These are phyloP conservation scores for Clarias gariepinus DNA, from an alignment of 2,113 vertebrate species.

Conservation along the genomic window DNA sequence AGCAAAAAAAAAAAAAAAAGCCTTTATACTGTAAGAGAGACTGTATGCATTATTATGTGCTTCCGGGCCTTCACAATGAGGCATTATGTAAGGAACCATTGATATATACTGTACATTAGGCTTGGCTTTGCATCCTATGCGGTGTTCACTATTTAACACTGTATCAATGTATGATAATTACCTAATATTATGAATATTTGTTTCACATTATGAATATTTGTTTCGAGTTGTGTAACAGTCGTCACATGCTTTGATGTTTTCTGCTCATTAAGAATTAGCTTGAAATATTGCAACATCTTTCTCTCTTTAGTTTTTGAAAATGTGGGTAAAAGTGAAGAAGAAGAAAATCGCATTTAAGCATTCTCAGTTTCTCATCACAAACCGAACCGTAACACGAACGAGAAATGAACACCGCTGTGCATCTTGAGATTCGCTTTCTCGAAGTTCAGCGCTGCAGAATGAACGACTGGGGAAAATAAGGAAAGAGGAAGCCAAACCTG, in stretches of 20 bases:
- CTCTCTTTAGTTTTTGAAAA: no score
- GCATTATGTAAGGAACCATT: conserved; percentile 43
- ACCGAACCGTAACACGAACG: neutral
- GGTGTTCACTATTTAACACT: conserved; percentile 22
- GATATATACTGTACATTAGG: conserved; percentile 3
- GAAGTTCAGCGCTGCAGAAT: conserved; percentile 22
- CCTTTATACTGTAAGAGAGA: neutral
- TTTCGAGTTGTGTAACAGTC: neutral
- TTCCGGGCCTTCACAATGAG: conserved; percentile 44
- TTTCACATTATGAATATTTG: neutral
- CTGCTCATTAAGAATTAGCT: no score
- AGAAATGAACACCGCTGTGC: conserved; percentile 34
- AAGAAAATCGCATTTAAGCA: no score
- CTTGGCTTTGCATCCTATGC: conserved; percentile 25
- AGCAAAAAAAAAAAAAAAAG: neutral
- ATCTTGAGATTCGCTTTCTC: conserved; percentile 15
- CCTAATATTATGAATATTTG: neutral
- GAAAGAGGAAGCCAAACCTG: conserved; percentile 31
- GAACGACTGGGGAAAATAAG: conserved; percentile 34
- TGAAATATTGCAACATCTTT: no score
- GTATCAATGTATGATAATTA: neutral
- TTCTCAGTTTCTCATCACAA: no score
- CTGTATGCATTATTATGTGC: conserved; percentile 14
- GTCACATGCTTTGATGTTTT: no score
- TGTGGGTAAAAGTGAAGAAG: no score